Base-by-base conservation (phyloP, 2,888 invertebrate genomes). In the Opisthograptis luteolata region DNA sequence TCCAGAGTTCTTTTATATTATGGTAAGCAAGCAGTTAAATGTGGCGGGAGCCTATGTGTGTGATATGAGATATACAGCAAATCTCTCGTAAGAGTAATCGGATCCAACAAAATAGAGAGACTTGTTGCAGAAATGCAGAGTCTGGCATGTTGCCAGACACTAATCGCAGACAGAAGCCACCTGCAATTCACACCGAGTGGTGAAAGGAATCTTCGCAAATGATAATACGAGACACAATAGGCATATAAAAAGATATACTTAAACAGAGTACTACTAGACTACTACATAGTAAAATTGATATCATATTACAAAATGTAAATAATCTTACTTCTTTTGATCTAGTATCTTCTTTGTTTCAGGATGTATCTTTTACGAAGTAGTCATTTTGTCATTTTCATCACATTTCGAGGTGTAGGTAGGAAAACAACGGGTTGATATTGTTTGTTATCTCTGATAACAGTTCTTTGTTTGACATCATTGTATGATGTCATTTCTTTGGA, bases 121-220 rank as follows among this genome's bases (percentile, higher is more conserved):
- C 39, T 50, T 50, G 50, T 50, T 44, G 50, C 43, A 68, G 54
- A 49, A 44, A 44, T 44, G 50, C 43, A 68, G 54, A 49, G 37
- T 44, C 62, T 81, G 79, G 80, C 76, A 31, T 14, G 17, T 15
- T 55, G 77, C 80, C 80, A 80, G 64, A 46, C 70, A 66, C 75
- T 73, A 73, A 76, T 76, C 65, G 66, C 59, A 67, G 69, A 64
- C 66, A 54, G 61, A 34, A 66, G 67, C 69, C 73, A 79, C 74
- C 78, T 76, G 75, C 70, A 70, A 69, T 67, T 70, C 65, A 66
- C 70, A 67, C 69, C 58, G 55, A 31, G 39, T 22, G 5, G 58
- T 58, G 60, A 61, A 59, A 57, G 56, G 42, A 58, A 59, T 52
- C 48, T 46, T 47, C 44, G 43, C 61, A 56, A 60, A 66, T 60